Base-by-base conservation (phyloP, 2,888 invertebrate species). In the Eilema caniola region DNA sequence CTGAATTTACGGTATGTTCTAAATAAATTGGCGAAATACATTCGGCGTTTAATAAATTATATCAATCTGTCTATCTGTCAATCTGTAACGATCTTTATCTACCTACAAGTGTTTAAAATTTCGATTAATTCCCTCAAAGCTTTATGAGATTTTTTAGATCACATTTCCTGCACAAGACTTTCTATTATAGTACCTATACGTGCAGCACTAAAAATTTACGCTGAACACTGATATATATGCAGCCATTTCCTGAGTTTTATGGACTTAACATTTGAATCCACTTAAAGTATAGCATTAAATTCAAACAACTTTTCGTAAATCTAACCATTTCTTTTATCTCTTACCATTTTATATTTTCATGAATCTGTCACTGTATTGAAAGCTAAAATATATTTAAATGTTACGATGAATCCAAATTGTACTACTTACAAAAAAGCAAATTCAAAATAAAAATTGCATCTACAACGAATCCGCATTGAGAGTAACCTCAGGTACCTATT, bases 401-500 rank as follows among this genome's bases (percentile, higher is more conserved):
- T n/a, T n/a, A n/a, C n/a, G n/a, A n/a, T n/a, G n/a, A n/a, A n/a
- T n/a, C n/a, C n/a, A n/a, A n/a, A 20, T n/a, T 20, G 4, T n/a
- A 53, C 1, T 47, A 20, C 20, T 20, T 20, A 1, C 20, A 0
- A n/a, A 47, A n/a, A 47, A 7, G 47, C 5, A 47, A 53, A 53
- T 47, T 47, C 8, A 53, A 53, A 5, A 53, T 53, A 5, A n/a
- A n/a, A 53, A n/a, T 53, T 53, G 53, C 53, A 53, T 53, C 53
- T 53, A 53, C 47, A 47, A 25, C 41, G n/a, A 64, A 47, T n/a
- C 64, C 14, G 16, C 31, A 33, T 24, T 24, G 24, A 28, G 24
- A 57, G 37, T 28, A 33, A 16, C 57, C 24, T 81, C 79, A 41
- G 16, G 41, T 7, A 16, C 41, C 41, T 41, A 79, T 79, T 80